Evolutionary conservation across 2,113 vertebrate genomes (phyloP), one percentile per base, ranked within the genome.

Genomic region (Atractosteus spatula): DNA sequence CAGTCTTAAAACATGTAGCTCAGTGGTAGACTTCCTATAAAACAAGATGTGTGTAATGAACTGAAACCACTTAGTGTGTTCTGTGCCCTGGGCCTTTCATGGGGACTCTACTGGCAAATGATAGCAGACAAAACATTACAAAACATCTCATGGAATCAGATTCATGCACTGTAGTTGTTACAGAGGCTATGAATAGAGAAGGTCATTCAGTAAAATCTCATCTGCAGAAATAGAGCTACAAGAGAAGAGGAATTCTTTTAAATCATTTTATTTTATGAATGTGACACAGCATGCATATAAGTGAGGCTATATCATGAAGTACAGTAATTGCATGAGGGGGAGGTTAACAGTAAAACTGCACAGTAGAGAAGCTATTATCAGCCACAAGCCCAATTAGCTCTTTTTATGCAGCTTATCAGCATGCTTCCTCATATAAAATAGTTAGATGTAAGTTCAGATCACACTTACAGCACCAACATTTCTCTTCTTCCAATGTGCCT

Each of bases 361-460:
- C 16, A 13, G 10, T 42, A 55, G 41, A 55, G 67, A 54, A 5
- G 13, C 67, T 55, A n/a, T 69, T 42, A 56, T 69, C 55, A 17
- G 17, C 16, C 67, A n/a, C 10, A 69, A n/a, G 55, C n/a, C 54
- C 67, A 55, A 68, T 68, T 68, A 69, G 13, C 64, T 66, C 63
- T 43, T 47, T 66, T 41, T 72, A 54, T 11, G 51, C 51, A 29
- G 29, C 29, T 29, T 43, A 65, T 47, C 62, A 65, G 55, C 10
- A 14, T 66, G 14, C 64, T 45, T 14, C 12, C 3, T 66, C 45
- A 66, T 42, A 42, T 57, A 56, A 66, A 51, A 3, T 16, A 10
- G 45, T 17, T 3, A 12, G 7, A 11, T 5, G 14, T n/a, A 43
- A 66, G 45, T 66, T 45, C 45, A 66, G 64, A 41, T 66, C 44